A percentile compares a stretch with the other conserved stretches of the same genome.
Conservation (phyloP, 2,888 invertebrate species). For the Melinaea marsaeus region DNA sequence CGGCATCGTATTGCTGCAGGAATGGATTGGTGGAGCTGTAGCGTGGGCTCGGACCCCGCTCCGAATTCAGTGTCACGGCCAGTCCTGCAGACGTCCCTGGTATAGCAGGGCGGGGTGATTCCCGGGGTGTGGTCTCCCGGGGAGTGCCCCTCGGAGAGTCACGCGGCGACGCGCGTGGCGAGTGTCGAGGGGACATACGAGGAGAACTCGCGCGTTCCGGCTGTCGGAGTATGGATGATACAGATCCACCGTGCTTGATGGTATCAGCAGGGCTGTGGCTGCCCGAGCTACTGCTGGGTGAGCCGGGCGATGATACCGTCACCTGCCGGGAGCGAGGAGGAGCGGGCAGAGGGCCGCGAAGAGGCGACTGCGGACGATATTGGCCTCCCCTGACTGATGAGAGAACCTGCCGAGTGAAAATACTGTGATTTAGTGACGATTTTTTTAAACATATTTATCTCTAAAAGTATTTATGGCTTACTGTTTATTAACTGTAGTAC, state of each 20-base stretch:
- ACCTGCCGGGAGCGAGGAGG: conserved; percentile 72
- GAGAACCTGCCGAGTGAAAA: conserved; percentile 73
- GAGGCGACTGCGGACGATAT: conserved; percentile 84
- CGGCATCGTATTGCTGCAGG: conserved; percentile 75
- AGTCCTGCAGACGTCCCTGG: conserved; percentile 80
- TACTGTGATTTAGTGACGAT: background rate
- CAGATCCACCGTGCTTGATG: conserved; percentile 80
- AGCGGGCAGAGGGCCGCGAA: conserved; percentile 79
- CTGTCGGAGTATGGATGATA: conserved; percentile 67
- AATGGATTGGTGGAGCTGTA: conserved; percentile 80
- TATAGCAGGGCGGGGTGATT: conserved; percentile 65
- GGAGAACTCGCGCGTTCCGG: conserved; percentile 61
- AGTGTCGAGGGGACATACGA: conserved; percentile 66
- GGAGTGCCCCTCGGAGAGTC: conserved; percentile 52
- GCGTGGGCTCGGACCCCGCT: conserved; percentile 52
- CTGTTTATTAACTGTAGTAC: background rate
- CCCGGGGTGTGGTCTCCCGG: conserved; percentile 47
- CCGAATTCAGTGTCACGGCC: conserved; percentile 78
- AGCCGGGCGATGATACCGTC: conserved; percentile 85
- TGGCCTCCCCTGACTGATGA: conserved; percentile 85
- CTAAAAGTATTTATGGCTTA: background rate
- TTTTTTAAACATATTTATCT: background rate
- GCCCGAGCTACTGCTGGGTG: conserved; percentile 91
- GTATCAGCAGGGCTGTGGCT: conserved; percentile 88
- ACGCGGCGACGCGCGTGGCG: conserved; percentile 63